Evolutionary conservation across 2,888 invertebrate species (phyloP).

Genomic region (Torymus auratus): DNA sequence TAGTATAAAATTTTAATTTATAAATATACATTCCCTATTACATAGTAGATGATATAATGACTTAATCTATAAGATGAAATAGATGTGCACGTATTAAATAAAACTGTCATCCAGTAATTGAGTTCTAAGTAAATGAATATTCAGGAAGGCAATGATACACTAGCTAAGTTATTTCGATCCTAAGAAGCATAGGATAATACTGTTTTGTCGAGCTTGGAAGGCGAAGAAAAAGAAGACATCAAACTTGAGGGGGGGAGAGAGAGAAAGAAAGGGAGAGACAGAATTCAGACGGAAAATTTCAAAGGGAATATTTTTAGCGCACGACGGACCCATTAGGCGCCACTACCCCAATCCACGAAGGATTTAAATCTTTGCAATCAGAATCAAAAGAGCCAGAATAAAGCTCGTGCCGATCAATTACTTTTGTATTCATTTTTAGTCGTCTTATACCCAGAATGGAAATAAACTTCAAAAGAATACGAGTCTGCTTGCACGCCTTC

Average conservation of each 20-base stretch:
- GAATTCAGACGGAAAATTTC: slow-evolving; percentile 64
- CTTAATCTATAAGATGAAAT: too few relatives aligned
- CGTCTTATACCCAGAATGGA: too few relatives aligned
- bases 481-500: too few relatives aligned
- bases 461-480: too few relatives aligned
- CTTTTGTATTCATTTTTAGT: slow-evolving; percentile 1
- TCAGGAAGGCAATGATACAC: too few relatives aligned
- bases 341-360: slow-evolving; percentile 60
- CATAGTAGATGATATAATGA: too few relatives aligned
- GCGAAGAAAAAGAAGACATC: slow-evolving; percentile 60
- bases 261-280: slow-evolving; percentile 43
- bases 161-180: slow-evolving; percentile 45
- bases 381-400: slow-evolving; percentile 64
- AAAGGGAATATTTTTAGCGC: slow-evolving; percentile 68
- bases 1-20: too few relatives aligned
- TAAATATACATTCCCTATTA: too few relatives aligned
- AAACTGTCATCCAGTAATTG: too few relatives aligned
- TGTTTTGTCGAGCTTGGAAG: slow-evolving; percentile 34
- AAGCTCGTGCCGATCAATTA: slow-evolving; percentile 47
- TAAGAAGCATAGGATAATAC: slow-evolving; percentile 48
- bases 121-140: too few relatives aligned
- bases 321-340: slow-evolving; percentile 69
- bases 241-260: neutral
- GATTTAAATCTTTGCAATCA: slow-evolving; percentile 64
- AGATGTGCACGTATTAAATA: too few relatives aligned